Conservation (phyloP, 2,797 vertebrate species). For the Falco cherrug region DNA sequence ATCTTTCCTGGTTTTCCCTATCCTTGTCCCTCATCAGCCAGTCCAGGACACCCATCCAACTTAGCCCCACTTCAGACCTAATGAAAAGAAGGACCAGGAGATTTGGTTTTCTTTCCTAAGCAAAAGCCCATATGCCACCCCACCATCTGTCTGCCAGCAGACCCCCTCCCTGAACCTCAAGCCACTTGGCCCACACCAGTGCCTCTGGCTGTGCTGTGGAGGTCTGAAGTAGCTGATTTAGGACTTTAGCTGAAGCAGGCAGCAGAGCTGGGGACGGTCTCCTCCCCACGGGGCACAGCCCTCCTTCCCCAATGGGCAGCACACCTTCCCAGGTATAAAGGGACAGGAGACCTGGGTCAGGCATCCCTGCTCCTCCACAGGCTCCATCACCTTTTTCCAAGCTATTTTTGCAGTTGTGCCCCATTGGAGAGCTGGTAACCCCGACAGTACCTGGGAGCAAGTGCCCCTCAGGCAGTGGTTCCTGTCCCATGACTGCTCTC, state of each 20-base stretch:
- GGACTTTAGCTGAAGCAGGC: not conserved
- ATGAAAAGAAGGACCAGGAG: not conserved
- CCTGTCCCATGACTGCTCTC: not conserved
- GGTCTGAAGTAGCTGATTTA: not conserved
- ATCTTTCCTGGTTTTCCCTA: not conserved
- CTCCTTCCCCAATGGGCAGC: fast-evolving
- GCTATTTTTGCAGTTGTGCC: not conserved
- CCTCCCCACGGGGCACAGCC: not conserved
- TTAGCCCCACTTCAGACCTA: not conserved
- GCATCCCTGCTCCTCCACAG: not conserved
- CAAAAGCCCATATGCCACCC: not conserved
- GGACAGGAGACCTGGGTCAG: not conserved
- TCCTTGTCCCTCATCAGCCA: not conserved
- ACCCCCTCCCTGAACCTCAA: not conserved
- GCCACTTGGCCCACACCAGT: fast-evolving
- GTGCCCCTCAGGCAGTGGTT: not conserved
- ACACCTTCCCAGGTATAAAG: not conserved
- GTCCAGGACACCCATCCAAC: not conserved
- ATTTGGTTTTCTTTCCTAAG: slow-evolving; percentile 1
- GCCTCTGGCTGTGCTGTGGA: not conserved
- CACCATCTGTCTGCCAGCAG: not conserved
- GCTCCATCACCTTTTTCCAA: not conserved
- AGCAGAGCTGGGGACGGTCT: fast-evolving
- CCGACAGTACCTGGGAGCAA: not conserved
- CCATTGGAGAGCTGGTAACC: not conserved